Percentiles rank a stretch among this genome's conserved stretches.
phyloP scores from a whole-genome alignment of 1,140 invertebrate species.

The Eupristina koningsbergeri region DNA sequence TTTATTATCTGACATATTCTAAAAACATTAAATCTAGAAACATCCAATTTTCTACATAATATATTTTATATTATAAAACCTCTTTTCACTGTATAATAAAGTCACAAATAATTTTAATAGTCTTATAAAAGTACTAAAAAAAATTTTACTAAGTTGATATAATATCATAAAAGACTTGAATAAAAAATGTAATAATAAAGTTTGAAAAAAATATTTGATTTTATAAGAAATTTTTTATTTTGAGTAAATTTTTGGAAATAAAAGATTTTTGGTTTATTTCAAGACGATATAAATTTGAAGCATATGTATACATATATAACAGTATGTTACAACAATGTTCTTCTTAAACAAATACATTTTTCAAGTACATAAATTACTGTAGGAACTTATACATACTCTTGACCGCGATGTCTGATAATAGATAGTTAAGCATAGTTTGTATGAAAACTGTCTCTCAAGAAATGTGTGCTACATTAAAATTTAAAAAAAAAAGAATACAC shows the following conservation, averaged over 20 bases:
- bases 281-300: neutral
- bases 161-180: neutral
- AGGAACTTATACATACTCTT: no score
- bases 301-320: neutral
- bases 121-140: neutral
- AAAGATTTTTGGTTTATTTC: neutral
- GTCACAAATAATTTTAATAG: neutral
- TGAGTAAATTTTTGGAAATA: neutral
- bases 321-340: neutral
- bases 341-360: neutral
- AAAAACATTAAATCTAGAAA: neutral
- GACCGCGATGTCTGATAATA: no score
- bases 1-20: neutral
- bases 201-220: neutral
- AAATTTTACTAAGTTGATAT: neutral
- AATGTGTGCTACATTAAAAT: no score
- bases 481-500: no score
- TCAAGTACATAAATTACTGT: no score
- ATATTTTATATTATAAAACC: conserved; percentile 6
- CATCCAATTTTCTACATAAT: neutral
- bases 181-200: conserved; percentile 6
- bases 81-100: neutral
- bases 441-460: no score
- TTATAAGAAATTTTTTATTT: conserved; percentile 1
- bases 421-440: no score